Evolutionary conservation across 2,797 vertebrate species (phyloP), one percentile per base, ranked within the genome.

Genomic region (Triplophysa bombifrons): DNA sequence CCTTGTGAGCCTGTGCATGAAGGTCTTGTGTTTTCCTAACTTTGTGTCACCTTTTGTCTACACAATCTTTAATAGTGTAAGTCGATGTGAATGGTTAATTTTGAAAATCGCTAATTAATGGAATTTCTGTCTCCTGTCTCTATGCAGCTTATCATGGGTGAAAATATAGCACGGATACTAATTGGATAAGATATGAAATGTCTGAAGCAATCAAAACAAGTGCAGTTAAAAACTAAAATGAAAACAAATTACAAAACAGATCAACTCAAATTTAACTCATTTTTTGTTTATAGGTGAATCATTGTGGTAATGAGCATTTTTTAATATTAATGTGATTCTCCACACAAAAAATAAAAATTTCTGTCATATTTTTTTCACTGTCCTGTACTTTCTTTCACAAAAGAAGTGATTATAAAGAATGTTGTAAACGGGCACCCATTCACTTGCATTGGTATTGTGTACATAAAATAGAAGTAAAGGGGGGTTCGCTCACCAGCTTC

Each of bases 21-120:
- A 66, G 38, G 69, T 79, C 60, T 65, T 0, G 19, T 67, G 41
- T 22, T 72, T 48, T 67, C 66, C 17, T 56, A 50, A 20, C 50
- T 20, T n/a, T 30, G 30, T 46, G 30, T 48, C 65, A 2, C 61
- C 30, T 65, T 72, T 66, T 22, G 65, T 65, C 38, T 66, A 17
- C 41, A 17, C 30, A 66, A 65, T 79, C 69, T 72, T 70, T 48
- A 41, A n/a, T 14, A 41, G 67, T 44, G 30, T 48, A 72, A 46
- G 61, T 30, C 60, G 55, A 34, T 14, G 20, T n/a, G 14, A 58
- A 20, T 61, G 51, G 64, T 16, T 73, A 60, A 67, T 73, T 67
- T 73, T 65, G 66, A 65, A 79, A 73, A 73, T 66, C 63, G 11
- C 20, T 50, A 58, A 80, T 67, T 73, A 73, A 66, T 38, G 51